A percentile compares a stretch with the other conserved stretches of the same genome.
Conservation (phyloP, 2,888 invertebrate species). For the Antitype chi region DNA sequence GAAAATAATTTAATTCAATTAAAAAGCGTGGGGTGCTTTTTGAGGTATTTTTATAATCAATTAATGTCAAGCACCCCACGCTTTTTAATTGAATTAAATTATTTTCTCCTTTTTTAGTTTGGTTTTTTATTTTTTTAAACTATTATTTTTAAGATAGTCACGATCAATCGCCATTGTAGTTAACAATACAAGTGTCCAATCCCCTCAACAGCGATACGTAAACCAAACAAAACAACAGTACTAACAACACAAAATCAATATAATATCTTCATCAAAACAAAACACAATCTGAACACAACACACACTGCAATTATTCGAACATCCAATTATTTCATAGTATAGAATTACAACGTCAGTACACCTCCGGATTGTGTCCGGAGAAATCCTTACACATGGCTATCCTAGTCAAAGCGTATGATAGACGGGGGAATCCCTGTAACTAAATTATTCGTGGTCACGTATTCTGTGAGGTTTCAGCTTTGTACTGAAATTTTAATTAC, state of each 20-base stretch:
- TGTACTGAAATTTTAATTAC: constrained; percentile 88
- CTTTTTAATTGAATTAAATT: too few species aligned
- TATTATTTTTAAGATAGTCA: too few species aligned
- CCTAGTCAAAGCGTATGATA: constrained; percentile 79
- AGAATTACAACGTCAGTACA: constrained; percentile 40
- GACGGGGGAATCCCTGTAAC: constrained; percentile 81
- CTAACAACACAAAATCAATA: neutral
- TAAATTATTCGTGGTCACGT: constrained; percentile 89
- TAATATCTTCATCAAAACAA: constrained; percentile 8
- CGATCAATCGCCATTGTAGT: too few species aligned
- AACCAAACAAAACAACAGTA: neutral
- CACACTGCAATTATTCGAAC: constrained; percentile 2
- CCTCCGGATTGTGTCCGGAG: constrained; percentile 30
- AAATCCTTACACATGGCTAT: constrained; percentile 44
- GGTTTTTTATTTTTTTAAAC: too few species aligned
- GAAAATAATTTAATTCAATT: too few species aligned
- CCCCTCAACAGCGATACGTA: neutral
- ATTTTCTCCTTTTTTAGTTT: too few species aligned
- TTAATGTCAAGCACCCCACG: too few species aligned
- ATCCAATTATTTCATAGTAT: constrained; percentile 28
- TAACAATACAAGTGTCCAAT: neutral
- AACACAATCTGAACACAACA: constrained; percentile 13
- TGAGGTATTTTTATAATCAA: too few species aligned
- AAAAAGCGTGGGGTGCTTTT: too few species aligned
- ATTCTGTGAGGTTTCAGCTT: constrained; percentile 82